Conservation (phyloP, 2,113 vertebrate species). For the Corythaeola cristata region DNA sequence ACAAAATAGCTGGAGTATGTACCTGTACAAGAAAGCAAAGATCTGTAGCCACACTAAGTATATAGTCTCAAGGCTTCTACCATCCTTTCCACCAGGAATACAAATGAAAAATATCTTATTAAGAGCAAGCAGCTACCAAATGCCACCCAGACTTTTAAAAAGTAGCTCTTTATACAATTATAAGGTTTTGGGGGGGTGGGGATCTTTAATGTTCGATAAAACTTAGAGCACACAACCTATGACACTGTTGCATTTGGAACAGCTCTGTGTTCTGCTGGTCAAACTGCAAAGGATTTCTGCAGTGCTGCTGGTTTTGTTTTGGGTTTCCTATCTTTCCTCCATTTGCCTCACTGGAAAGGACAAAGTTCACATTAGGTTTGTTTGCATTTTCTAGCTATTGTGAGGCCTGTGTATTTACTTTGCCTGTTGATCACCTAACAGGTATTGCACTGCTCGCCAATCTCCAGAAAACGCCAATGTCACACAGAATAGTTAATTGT, state of each 20-base stretch:
- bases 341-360: conserved; percentile 52
- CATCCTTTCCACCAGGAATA: conserved; percentile 28
- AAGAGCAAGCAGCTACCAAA: conserved; percentile 36
- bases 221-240: neutral
- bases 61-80: neutral
- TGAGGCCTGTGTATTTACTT: conserved; percentile 37
- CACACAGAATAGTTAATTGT: neutral
- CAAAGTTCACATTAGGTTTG: conserved; percentile 68
- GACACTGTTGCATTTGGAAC: neutral
- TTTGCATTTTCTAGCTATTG: conserved; percentile 47
- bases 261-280: neutral
- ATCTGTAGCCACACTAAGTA: neutral
- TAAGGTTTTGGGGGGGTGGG: neutral
- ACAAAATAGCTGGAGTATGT: neutral
- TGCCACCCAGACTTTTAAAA: neutral
- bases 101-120: conserved; percentile 36
- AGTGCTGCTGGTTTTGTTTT: conserved; percentile 36
- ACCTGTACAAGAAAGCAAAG: conserved; percentile 10
- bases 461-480: conserved; percentile 25
- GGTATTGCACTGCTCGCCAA: neutral
- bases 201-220: neutral
- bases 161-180: neutral
- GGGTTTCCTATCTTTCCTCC: conserved; percentile 25
- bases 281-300: neutral
- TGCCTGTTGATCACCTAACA: conserved; percentile 17